Conservation (phyloP, 2,113 vertebrate genomes). For the Scomber colias region DNA sequence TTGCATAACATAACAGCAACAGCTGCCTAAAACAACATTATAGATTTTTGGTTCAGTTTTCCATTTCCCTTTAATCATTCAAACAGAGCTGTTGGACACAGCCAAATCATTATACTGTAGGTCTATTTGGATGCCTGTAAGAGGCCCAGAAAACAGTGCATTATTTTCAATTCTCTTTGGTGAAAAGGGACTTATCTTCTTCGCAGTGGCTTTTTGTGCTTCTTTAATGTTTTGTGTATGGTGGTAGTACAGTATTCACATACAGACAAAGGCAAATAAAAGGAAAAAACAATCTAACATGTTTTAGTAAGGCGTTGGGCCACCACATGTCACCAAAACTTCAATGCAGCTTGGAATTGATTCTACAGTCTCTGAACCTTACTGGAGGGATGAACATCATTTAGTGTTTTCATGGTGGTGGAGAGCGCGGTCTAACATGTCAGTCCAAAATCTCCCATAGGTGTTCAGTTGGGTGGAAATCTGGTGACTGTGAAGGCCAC, state of each 20-base stretch:
- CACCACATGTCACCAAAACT: too few relatives aligned
- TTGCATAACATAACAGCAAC: conserved; percentile 55
- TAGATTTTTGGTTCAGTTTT: conserved; percentile 53
- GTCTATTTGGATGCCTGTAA: background rate
- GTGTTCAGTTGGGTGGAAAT: too few relatives aligned
- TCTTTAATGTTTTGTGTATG: background rate
- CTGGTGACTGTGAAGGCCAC: too few relatives aligned
- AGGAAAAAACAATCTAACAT: too few relatives aligned
- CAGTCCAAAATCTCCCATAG: too few relatives aligned
- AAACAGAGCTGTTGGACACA: conserved; percentile 2
- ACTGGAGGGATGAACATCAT: too few relatives aligned
- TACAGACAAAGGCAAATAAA: too few relatives aligned
- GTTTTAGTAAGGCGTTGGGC: too few relatives aligned
- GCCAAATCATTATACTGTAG: conserved; percentile 24
- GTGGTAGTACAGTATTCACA: background rate
- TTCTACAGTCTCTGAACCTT: too few relatives aligned
- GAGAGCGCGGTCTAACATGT: too few relatives aligned
- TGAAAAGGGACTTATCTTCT: background rate
- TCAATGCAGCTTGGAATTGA: too few relatives aligned
- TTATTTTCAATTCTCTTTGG: background rate
- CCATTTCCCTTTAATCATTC: conserved; percentile 35
- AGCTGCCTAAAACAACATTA: conserved; percentile 44
- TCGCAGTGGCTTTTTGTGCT: background rate
- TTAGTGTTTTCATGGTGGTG: too few relatives aligned
- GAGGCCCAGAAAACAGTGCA: background rate